Base-by-base conservation (phyloP, 2,113 vertebrate species). In the Scolopax mira region DNA sequence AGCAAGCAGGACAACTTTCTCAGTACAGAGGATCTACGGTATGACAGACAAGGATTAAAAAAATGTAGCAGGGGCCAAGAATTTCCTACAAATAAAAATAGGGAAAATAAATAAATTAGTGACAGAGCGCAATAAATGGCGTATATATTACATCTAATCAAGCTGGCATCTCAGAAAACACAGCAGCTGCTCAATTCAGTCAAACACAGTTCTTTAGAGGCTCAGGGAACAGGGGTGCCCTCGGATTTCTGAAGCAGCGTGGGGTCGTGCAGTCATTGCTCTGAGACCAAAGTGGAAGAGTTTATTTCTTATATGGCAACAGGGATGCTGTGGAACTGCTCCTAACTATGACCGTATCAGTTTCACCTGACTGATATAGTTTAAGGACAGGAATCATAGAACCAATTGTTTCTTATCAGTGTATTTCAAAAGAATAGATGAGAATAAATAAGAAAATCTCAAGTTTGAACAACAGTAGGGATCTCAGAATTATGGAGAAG, bases 141-240 rank as follows among this genome's bases (percentile, higher is more conserved):
- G 30, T 46, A 35, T 78, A 49, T 52, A 46, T 75, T 64, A 48
- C 39, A 94, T 42, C 33, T 83, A 88, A 88, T 81, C 42, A 71
- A 91, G 52, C 12, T 64, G 48, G 30, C 46, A 71, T 46, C 55
- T 96, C 51, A 78, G 60, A 80, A 88, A 94, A 96, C 48, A 67
- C 28, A 55, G 67, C 71, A 96, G 72, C 75, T 95, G 88, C 28
- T 81, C 85, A 64, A 30, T 85, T 94, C 90, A 85, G 51, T 90
- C 89, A 95, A 64, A 64, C 11, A 21, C 27, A 71, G 6, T 41
- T 79, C 65, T 88, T 90, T 3, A 60, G 67, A 74, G 67, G 33
- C 75, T 83, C 35, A 21, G 51, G 51, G 51, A 86, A 64, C 18
- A 62, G 23, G 11, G 14, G 17, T 64, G 35, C 42, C 62, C 16